Percentiles rank a stretch among this genome's conserved stretches.
phyloP scores from a whole-genome alignment of 2,113 vertebrate species.

The Sinocyclocheilus grahami region DNA sequence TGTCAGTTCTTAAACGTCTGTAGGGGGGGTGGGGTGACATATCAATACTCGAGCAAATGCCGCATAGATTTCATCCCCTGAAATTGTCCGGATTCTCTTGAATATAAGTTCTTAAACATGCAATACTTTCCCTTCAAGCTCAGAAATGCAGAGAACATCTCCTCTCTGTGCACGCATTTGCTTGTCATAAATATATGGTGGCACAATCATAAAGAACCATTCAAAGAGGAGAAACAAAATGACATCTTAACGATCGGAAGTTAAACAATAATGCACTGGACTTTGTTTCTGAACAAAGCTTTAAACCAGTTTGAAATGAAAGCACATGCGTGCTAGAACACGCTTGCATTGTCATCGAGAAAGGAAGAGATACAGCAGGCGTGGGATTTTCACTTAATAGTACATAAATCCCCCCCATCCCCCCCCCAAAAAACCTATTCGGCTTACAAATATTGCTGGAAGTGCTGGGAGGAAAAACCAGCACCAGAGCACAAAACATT shows the following conservation, averaged over 20 bases:
- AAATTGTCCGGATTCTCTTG: slow-evolving; percentile 46
- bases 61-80: slow-evolving; percentile 47
- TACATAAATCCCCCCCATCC: neutral
- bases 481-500: slow-evolving; percentile 76
- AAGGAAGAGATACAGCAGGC: slow-evolving; percentile 56
- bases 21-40: slow-evolving; percentile 43
- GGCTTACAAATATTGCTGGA: slow-evolving; percentile 71
- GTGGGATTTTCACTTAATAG: neutral
- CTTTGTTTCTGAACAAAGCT: slow-evolving; percentile 39
- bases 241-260: neutral
- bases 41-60: slow-evolving; percentile 58
- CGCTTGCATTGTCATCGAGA: slow-evolving; percentile 46
- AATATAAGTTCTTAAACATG: slow-evolving; percentile 57
- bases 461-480: slow-evolving; percentile 76
- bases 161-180: slow-evolving; percentile 43
- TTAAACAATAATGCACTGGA: slow-evolving; percentile 41
- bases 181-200: slow-evolving; percentile 54
- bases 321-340: slow-evolving; percentile 26
- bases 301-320: neutral
- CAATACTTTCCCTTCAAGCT: slow-evolving; percentile 54
- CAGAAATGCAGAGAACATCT: slow-evolving; percentile 31
- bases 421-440: neutral
- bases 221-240: slow-evolving; percentile 10
- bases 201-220: slow-evolving; percentile 62
- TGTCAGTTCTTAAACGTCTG: slow-evolving; percentile 45